Conservation (phyloP, 2,113 vertebrate species). For the Cavia porcellus region DNA sequence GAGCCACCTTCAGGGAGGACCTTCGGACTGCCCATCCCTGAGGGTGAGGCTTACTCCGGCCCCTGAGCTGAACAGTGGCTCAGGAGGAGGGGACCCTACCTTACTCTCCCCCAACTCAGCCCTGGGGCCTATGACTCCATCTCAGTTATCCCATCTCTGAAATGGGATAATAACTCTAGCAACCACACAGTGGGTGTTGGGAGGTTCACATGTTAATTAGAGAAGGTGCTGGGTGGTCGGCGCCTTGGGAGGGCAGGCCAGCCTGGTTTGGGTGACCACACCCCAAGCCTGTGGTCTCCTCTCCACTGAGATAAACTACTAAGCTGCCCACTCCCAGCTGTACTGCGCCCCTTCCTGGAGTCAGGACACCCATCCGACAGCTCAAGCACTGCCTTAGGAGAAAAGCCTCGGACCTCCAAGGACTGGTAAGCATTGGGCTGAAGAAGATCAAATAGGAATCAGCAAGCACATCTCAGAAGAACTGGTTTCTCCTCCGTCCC, state of each 20-base stretch:
- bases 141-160: constrained; percentile 76
- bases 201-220: constrained; percentile 25
- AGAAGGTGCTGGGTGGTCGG: constrained; percentile 4
- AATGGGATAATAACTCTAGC: constrained; percentile 76
- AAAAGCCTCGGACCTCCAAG: not conserved
- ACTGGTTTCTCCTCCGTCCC: not conserved
- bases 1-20: not conserved
- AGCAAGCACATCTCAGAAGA: constrained; percentile 19
- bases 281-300: not conserved
- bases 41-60: not conserved
- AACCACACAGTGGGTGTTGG: constrained; percentile 48
- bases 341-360: too few species aligned
- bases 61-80: not conserved
- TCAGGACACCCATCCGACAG: not conserved
- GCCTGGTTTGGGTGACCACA: not conserved
- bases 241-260: not conserved
- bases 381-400: not conserved
- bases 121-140: constrained; percentile 45
- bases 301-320: not conserved
- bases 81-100: not conserved
- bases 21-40: not conserved
- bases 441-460: not conserved
- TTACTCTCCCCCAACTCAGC: not conserved
- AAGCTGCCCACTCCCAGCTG: not conserved
- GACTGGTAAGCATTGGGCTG: not conserved